Percentiles rank a stretch among this genome's conserved stretches.
phyloP scores from a whole-genome alignment of 30 jellyfish, hydroid and myxozoan species.

The Aurelia coerulea region DNA sequence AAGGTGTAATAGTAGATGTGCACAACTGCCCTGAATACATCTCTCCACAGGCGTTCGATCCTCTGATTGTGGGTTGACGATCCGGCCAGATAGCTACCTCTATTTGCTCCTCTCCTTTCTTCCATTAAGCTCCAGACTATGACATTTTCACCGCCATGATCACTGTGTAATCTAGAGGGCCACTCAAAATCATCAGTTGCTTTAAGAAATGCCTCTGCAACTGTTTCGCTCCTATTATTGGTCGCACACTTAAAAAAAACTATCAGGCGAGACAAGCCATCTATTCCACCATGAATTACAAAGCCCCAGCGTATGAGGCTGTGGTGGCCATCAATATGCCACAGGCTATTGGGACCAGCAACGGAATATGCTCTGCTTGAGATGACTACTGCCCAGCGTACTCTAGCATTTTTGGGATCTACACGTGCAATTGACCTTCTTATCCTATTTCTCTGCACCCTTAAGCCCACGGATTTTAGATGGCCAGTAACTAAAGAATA shows the following conservation, averaged over 20 bases:
- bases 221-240: slow-evolving; percentile 16
- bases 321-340: slow-evolving; percentile 36
- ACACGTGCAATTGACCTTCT: no score
- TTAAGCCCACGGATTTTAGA: no score
- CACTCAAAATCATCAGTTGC: slow-evolving; percentile 6
- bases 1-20: slow-evolving; percentile 4
- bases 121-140: slow-evolving; percentile 3
- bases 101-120: slow-evolving; percentile 10
- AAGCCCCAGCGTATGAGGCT: slow-evolving; percentile 38
- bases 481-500: no score
- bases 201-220: neutral
- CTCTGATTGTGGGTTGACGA: neutral
- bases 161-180: slow-evolving; percentile 33
- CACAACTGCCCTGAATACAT: neutral
- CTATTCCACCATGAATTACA: slow-evolving; percentile 45
- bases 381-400: neutral
- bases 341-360: slow-evolving; percentile 32
- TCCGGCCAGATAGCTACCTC: slow-evolving; percentile 44
- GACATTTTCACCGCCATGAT: slow-evolving; percentile 43
- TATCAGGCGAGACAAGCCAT: slow-evolving; percentile 14
- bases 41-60: slow-evolving; percentile 8
- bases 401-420: no score
- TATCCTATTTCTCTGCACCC: no score
- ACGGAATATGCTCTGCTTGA: slow-evolving; percentile 31
- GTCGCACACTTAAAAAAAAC: slow-evolving; percentile 13